Conservation (phyloP, 2,113 vertebrate species). For the Oncorhynchus gorbuscha region DNA sequence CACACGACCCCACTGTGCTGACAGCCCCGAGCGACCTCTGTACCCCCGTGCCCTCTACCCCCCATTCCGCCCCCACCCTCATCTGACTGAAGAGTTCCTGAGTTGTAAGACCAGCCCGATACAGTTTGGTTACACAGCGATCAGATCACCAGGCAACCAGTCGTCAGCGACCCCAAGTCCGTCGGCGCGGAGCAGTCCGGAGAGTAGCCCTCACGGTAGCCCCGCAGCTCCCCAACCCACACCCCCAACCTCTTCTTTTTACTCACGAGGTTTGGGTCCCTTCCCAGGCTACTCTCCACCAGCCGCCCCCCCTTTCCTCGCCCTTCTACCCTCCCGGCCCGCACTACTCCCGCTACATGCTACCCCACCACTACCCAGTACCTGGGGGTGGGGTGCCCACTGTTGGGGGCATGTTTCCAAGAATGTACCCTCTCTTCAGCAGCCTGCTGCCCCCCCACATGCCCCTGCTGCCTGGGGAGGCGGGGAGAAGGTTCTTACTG, state of each 20-base stretch:
- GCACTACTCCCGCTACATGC: conserved; percentile 85
- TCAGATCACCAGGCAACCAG: conserved; percentile 81
- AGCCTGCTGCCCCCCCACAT: conserved; percentile 81
- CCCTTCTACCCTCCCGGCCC: conserved; percentile 76
- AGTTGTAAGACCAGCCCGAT: conserved; percentile 78
- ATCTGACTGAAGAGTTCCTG: conserved; percentile 82
- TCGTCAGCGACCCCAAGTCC: conserved; percentile 89
- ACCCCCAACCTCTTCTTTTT: conserved; percentile 72
- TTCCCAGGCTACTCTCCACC: conserved; percentile 83
- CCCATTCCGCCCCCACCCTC: conserved; percentile 63
- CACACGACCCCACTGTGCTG: conserved; percentile 73
- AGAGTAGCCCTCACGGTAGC: conserved; percentile 87
- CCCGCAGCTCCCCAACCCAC: conserved; percentile 71
- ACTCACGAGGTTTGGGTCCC: conserved; percentile 78
- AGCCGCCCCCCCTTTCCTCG: conserved; percentile 76
- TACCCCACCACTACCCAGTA: conserved; percentile 80
- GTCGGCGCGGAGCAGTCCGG: conserved; percentile 88
- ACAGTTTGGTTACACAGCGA: conserved; percentile 76
- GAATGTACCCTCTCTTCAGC: conserved; percentile 87
- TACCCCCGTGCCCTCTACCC: conserved; percentile 90
- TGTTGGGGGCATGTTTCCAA: conserved; percentile 79
- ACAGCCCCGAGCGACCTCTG: conserved; percentile 83
- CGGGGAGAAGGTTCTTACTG: conserved; percentile 78
- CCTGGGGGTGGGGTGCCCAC: conserved; percentile 69
- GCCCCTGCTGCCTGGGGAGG: conserved; percentile 80